Percentiles rank a stretch among this genome's conserved stretches.
Evolutionary conservation across 2,113 vertebrate species (phyloP).

Genomic region (Ptyas mucosa): DNA sequence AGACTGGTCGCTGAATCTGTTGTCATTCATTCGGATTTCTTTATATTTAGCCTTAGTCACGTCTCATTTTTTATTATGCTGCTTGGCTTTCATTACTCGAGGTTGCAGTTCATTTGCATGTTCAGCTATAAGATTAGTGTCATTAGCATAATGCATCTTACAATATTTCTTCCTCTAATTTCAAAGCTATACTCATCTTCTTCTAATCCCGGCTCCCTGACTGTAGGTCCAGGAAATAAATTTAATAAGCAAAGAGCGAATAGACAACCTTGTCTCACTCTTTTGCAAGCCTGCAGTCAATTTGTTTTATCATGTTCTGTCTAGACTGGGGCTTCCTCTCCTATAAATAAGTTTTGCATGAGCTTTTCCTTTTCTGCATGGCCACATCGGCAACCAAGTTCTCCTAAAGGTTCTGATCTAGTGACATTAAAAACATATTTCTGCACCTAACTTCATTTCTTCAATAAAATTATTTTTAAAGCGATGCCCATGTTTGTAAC

Average conservation of each 20-base stretch:
- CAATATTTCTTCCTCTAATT: neutral
- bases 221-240: neutral
- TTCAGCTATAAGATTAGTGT: neutral
- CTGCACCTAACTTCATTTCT: neutral
- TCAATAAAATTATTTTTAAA: neutral
- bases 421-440: neutral
- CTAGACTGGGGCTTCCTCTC: neutral
- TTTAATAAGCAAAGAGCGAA: neutral
- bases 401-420: neutral
- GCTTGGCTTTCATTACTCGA: neutral
- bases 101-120: neutral
- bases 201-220: neutral
- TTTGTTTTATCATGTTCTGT: neutral
- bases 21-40: neutral
- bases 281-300: neutral
- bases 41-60: neutral
- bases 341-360: neutral
- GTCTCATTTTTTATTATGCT: neutral
- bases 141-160: neutral
- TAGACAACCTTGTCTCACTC: neutral
- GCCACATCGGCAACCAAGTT: neutral
- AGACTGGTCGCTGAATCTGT: neutral
- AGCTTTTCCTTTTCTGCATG: neutral
- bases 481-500: neutral
- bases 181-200: neutral